Evolutionary conservation across 2,888 invertebrate species (phyloP), one percentile per base, ranked within the genome.

Genomic region (Cephus pygmeus): DNA sequence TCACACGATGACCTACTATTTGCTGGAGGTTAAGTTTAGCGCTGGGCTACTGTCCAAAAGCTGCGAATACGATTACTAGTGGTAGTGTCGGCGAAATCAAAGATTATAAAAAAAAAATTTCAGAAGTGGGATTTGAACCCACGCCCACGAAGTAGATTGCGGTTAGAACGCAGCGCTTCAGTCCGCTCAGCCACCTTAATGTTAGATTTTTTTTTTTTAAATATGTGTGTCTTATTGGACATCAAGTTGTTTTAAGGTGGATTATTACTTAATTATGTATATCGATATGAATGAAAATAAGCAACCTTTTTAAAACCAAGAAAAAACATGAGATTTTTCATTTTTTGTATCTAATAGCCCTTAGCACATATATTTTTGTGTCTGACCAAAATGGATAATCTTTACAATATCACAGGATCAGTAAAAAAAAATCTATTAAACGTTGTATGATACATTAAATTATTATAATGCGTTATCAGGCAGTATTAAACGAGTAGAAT

Each of bases 41-140:
- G 1, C 6, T 23, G 31, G 71, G 71, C 71, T n/a, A 71, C 71
- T 71, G 31, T 15, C 71, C 56, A 56, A 56, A 56, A 56, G 2
- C 23, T 56, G 56, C 0, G 9, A 56, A 2, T 56, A 56, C 23
- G 6, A 23, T 56, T 56, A 56, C 0, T 56, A 56, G 23, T 56
- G 56, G 23, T 9, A 23, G 56, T 31, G 71, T 71, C 31, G 12
- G 2, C 6, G 4, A 11, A 34, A 71, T 33, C 31, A 15, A 33
- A 6, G 12, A 71, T 35, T 12, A 35, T 71, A 31, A 12, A 71
- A 71, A 71, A 71, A 71, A 71, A 15, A 31, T 95, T 94, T 95
- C 95, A 95, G 95, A 94, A 95, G 95, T 95, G 95, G 95, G 95
- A 95, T 95, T 95, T 94, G 95, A 95, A 95, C 95, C 95, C 95